These are phyloP conservation scores for Hiodon tergisus DNA, from an alignment of 2,113 vertebrate genomes.

Conservation along the genomic window DNA sequence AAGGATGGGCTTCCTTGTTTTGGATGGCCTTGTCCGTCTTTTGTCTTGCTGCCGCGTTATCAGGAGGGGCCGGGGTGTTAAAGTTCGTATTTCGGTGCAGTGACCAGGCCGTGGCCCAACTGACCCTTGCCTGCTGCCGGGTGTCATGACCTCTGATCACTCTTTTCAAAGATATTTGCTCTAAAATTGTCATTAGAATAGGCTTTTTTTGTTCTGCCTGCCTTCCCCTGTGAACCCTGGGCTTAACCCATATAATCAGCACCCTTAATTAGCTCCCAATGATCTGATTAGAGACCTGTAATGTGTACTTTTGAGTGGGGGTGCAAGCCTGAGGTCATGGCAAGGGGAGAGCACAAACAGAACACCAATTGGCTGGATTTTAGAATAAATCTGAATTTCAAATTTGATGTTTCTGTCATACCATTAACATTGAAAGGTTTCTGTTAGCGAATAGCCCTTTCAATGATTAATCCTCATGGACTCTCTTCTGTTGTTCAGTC, in stretches of 20 bases:
- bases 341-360: not conserved
- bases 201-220: not conserved
- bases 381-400: too few species aligned
- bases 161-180: not conserved
- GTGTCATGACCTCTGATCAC: not conserved
- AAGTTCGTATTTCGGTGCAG: not conserved
- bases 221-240: not conserved
- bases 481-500: too few species aligned
- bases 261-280: slow-evolving; percentile 10
- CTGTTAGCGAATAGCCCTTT: too few species aligned
- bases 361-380: not conserved
- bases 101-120: too few species aligned
- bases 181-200: not conserved
- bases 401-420: too few species aligned
- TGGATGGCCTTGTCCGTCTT: too few species aligned
- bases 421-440: too few species aligned
- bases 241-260: not conserved
- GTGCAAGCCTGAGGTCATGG: not conserved
- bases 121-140: not conserved
- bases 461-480: too few species aligned
- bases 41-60: too few species aligned
- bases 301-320: not conserved
- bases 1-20: too few species aligned
- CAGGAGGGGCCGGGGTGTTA: too few species aligned
- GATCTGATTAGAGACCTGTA: slow-evolving; percentile 6